phyloP scores from a whole-genome alignment of 2,113 vertebrate species.

The Carettochelys insculpta region DNA sequence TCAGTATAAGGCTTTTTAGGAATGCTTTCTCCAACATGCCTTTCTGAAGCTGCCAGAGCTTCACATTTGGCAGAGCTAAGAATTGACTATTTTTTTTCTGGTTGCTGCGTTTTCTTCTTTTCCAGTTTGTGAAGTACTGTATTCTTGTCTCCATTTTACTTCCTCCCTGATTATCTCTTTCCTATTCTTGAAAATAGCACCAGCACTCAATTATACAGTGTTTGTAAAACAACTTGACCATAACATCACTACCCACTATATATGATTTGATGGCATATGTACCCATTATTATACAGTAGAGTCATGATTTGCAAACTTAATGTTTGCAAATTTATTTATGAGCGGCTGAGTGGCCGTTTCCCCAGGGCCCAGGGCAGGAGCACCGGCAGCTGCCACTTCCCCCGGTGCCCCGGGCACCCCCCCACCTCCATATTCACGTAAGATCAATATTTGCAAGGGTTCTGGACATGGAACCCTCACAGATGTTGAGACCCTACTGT shows the following conservation, averaged over 20 bases:
- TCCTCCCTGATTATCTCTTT: not conserved
- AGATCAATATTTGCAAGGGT: too few species aligned
- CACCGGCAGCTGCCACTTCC: too few species aligned
- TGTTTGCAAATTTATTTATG: too few species aligned
- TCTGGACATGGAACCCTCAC: too few species aligned
- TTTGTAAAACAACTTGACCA: not conserved
- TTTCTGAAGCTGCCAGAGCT: not conserved
- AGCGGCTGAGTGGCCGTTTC: too few species aligned
- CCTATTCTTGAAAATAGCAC: not conserved
- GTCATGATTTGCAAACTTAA: too few species aligned
- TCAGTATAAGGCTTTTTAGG: not conserved
- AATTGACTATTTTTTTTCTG: not conserved
- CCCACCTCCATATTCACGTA: too few species aligned
- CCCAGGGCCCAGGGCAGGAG: too few species aligned
- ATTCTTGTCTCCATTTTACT: not conserved
- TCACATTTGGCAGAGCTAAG: not conserved
- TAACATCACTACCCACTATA: not conserved
- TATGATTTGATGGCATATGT: not conserved
- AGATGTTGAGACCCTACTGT: too few species aligned
- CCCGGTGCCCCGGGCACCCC: too few species aligned
- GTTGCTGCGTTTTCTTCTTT: not conserved
- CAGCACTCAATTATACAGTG: not conserved
- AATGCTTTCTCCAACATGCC: not conserved
- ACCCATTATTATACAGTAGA: not conserved
- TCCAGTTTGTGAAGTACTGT: not conserved